Conservation (phyloP, 2,888 invertebrate species). For the Aradus depressus region DNA sequence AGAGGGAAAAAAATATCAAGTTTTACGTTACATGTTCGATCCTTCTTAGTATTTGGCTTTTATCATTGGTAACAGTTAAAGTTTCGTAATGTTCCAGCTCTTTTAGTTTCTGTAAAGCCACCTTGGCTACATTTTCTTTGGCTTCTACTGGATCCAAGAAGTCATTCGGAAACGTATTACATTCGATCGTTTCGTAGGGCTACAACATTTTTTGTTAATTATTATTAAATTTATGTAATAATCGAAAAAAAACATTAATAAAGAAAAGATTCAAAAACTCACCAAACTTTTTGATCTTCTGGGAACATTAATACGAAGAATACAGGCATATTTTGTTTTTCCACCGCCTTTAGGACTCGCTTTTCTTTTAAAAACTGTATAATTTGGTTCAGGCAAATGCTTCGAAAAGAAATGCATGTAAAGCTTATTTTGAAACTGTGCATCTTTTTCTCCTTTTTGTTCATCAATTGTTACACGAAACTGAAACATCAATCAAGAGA, state of each 20-base stretch:
- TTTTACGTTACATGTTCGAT: background rate
- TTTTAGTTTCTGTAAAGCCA: slow-evolving; percentile 14
- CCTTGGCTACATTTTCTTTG: slow-evolving; percentile 14
- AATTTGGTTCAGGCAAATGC: slow-evolving; percentile 10
- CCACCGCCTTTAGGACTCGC: no score
- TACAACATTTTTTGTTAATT: background rate
- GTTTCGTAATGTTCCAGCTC: slow-evolving; percentile 1
- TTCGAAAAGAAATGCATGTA: background rate
- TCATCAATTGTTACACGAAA: background rate
- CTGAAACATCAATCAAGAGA: background rate
- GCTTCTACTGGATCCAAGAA: slow-evolving; percentile 9
- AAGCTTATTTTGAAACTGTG: slow-evolving; percentile 5
- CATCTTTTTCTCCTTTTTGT: slow-evolving; percentile 6
- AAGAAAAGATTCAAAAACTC: background rate
- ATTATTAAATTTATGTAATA: background rate
- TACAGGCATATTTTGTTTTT: background rate
- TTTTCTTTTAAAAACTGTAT: slow-evolving; percentile 7
- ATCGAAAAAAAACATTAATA: background rate
- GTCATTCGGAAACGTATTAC: slow-evolving; percentile 17
- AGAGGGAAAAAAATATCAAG: no score
- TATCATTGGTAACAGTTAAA: slow-evolving; percentile 9
- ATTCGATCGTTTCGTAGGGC: slow-evolving; percentile 8
- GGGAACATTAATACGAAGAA: background rate
- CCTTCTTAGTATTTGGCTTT: background rate
- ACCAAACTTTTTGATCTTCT: slow-evolving; percentile 3